Base-by-base conservation (phyloP, 64 coral and sea anemone species). In the Platygyra sinensis region DNA sequence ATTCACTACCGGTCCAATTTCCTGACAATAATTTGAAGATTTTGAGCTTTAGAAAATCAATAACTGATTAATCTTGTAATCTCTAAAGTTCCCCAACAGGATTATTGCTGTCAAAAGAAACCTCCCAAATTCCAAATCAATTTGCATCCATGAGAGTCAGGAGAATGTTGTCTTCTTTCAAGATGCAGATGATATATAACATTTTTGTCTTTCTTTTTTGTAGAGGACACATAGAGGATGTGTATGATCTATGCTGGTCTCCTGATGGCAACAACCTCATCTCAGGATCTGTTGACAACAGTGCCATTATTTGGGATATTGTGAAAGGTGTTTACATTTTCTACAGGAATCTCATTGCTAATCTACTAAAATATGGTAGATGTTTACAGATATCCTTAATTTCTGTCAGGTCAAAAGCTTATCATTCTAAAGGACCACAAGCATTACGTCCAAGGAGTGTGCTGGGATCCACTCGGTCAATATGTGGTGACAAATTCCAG, bases 391-490 rank as follows among this genome's bases (percentile, higher is more conserved):
- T 2, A 0, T 14, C 15, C 15, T 15, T 57, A 14, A 14, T 57
- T 57, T 57, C 54, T 57, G 10, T 57, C 51, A 98, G 96, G 96
- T 5, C 73, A 89, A 60, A 98, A 98, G 60, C 25, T 98, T 17
- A 82, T 72, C 65, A 98, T 98, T 61, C 80, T 98, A 14, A 98
- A 98, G 82, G 96, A 98, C 52, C 96, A 98, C 30, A 95, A 95
- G 76, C 97, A 99, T 79, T 99, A 99, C 91, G 91, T 99, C 0
- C 97, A 99, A 67, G 97, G 97, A n/a, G 97, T 99, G 18, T 93
- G 82, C 16, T 99, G 97, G 97, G 97, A 99, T 90, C 97, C 97
- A 32, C 84, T 95, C 32, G 94, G 97, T 38, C 85, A 90, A 24
- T 96, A 91, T 76, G 20, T 96, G 18, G 94, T 82, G 10, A 95